Conservation (phyloP, 2,113 vertebrate species). For the Dinomys branickii region DNA sequence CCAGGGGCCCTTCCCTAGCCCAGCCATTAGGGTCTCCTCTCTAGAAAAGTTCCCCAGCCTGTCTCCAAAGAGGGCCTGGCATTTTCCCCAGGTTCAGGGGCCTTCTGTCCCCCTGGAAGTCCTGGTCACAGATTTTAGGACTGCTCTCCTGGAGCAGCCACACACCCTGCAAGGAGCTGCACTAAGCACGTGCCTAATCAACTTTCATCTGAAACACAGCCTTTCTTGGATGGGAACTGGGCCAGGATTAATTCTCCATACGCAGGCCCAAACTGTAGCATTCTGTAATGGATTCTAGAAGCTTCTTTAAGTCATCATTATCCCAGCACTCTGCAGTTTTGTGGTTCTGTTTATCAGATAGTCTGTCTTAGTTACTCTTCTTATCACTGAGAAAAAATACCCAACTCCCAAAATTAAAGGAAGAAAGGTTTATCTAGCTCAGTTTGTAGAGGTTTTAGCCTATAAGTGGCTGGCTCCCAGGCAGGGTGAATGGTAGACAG, state of each 20-base stretch:
- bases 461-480: background rate
- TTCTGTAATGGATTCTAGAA: constrained; percentile 41
- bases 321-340: background rate
- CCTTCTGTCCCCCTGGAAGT: background rate
- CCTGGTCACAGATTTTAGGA: background rate
- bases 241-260: background rate
- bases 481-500: background rate
- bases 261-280: constrained; percentile 10
- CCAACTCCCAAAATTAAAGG: background rate
- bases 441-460: background rate
- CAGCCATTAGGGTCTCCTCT: background rate
- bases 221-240: background rate
- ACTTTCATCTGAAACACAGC: background rate
- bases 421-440: background rate
- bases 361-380: background rate
- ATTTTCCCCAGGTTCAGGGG: background rate
- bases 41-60: background rate
- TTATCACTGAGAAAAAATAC: background rate
- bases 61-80: background rate
- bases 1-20: background rate
- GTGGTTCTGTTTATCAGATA: background rate
- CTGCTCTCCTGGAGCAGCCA: background rate
- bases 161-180: background rate
- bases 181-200: background rate
- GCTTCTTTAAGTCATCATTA: background rate